Evolutionary conservation across 2,888 invertebrate genomes (phyloP).

Genomic region (Melipona beecheii): DNA sequence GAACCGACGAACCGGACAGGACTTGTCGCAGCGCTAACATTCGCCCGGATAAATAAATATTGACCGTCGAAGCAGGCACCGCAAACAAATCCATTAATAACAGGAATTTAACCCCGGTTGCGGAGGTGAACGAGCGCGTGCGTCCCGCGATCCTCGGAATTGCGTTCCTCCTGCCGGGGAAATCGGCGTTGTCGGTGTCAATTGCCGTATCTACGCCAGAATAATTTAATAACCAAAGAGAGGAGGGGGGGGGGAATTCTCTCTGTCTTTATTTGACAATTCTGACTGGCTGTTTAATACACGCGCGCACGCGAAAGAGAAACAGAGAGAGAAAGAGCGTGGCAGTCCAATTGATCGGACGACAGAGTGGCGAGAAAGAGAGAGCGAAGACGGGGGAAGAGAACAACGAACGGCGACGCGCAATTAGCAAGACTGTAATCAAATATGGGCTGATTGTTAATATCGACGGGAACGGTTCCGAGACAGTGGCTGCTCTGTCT

Average conservation of each 20-base stretch:
- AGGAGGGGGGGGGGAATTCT: slow-evolving; percentile 2
- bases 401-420: slow-evolving; percentile 38
- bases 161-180: slow-evolving; percentile 35
- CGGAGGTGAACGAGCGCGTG: slow-evolving; percentile 46
- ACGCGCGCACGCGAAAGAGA: too few species aligned
- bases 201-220: slow-evolving; percentile 74
- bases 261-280: neutral
- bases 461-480: slow-evolving; percentile 62
- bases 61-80: slow-evolving; percentile 77
- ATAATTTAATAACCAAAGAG: slow-evolving; percentile 76
- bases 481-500: slow-evolving; percentile 51
- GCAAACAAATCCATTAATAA: slow-evolving; percentile 82
- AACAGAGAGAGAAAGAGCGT: neutral
- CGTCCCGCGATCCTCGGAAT: slow-evolving; percentile 24
- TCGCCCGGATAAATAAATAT: slow-evolving; percentile 80
- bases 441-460: slow-evolving; percentile 73
- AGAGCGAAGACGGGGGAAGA: slow-evolving; percentile 1
- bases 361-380: neutral
- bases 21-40: slow-evolving; percentile 71
- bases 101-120: slow-evolving; percentile 75
- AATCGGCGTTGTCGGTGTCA: slow-evolving; percentile 73
- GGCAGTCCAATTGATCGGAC: neutral
- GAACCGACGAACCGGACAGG: slow-evolving; percentile 8
- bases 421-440: slow-evolving; percentile 78
- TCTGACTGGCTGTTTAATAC: too few species aligned